Conservation (phyloP, 2,113 vertebrate species). For the Apodemus sylvaticus region DNA sequence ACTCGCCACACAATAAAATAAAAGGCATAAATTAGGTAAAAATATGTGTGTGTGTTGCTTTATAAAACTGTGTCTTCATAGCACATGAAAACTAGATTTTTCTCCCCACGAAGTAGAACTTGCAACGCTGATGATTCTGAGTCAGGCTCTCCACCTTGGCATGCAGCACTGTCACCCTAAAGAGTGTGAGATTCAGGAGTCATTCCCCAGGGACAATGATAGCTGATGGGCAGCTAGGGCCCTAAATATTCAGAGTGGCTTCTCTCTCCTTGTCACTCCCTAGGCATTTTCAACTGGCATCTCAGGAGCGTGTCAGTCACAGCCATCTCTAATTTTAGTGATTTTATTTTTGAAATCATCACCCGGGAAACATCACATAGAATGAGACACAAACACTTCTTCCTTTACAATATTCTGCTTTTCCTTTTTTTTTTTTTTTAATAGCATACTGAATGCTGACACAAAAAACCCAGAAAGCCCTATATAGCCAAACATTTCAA, state of each 20-base stretch:
- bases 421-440: not conserved
- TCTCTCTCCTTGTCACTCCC: constrained; percentile 73
- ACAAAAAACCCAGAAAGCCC: not conserved
- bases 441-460: not conserved
- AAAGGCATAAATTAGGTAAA: not conserved
- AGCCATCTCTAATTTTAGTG: constrained; percentile 56
- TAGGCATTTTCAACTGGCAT: constrained; percentile 72
- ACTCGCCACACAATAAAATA: not conserved
- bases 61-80: not conserved
- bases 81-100: not conserved
- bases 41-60: not conserved
- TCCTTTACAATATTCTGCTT: not conserved
- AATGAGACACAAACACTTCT: constrained; percentile 61
- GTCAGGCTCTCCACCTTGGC: fast-evolving
- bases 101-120: too few species aligned
- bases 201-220: not conserved
- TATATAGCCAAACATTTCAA: constrained; percentile 15
- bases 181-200: not conserved
- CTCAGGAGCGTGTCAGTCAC: constrained; percentile 10
- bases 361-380: constrained; percentile 35
- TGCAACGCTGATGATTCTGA: not conserved
- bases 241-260: constrained; percentile 71
- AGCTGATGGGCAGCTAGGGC: constrained; percentile 69
- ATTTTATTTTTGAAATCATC: constrained; percentile 68
- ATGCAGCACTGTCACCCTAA: not conserved